Evolutionary conservation across 1,140 invertebrate genomes (phyloP), one percentile per base, ranked within the genome.

Genomic region (Apolygus lucorum): DNA sequence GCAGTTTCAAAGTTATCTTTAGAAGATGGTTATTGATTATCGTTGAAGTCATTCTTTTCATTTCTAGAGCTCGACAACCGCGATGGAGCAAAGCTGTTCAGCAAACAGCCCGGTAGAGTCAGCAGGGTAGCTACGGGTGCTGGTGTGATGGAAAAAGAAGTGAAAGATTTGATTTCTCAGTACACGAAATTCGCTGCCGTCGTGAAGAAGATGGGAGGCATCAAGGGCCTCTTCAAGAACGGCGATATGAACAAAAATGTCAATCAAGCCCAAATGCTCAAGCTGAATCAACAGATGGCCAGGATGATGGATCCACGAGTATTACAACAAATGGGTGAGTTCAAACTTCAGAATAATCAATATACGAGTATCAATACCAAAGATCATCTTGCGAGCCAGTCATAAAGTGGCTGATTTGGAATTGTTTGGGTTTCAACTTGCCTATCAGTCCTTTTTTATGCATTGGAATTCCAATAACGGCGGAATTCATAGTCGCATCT

Each of bases 181-280:
- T 99, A 99, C 78, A 99, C 96, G 34, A 99, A 99, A 80, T 99
- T 99, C 81, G 95, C 98, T 66, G 96, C 95, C 25, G 95, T 99
- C 71, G 97, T 99, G 0, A 99, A 99, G 80, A 99, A 99, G 82
- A 99, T 99, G 97, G 98, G 98, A 67, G 96, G 96, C 65, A 99
- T 99, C 66, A 99, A 99, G 78, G 96, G 96, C 29, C 82, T 99
- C 2, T 99, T 99, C 78, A 99, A 98, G 81, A 92, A 95, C 62
- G 96, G 96, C 52, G 96, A 99, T 78, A 97, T 99, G 88, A 89
- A 92, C 1, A 98, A 98, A 79, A 99, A 99, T 82, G 95, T 99
- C 0, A 99, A 99, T 81, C 94, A 92, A 71, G 88, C 88, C 26
- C 97, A 99, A 84, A 99, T 99, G 95, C 90, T 92, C 0, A 98